Evolutionary conservation across 2,888 invertebrate genomes (phyloP).

Genomic region (Sthenelais limicola): DNA sequence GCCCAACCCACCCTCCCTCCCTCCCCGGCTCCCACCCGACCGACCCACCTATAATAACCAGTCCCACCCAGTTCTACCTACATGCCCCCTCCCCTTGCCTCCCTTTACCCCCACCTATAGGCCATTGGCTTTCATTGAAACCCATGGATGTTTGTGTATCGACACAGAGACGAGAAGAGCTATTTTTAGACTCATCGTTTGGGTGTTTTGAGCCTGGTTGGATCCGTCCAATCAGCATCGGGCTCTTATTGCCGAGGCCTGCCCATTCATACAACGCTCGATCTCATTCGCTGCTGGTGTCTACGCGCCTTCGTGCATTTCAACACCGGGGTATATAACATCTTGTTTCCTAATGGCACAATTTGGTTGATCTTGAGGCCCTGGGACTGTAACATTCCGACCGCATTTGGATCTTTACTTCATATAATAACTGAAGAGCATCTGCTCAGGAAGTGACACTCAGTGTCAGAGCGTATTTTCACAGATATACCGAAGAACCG

Average conservation of each 20-base stretch:
- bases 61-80: no score
- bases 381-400: no score
- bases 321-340: constrained; percentile 4
- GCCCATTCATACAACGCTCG: background rate
- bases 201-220: background rate
- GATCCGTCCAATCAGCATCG: constrained; percentile 1
- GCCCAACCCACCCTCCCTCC: no score
- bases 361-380: no score
- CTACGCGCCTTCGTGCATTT: background rate
- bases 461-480: no score
- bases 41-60: no score
- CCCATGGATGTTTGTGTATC: constrained; percentile 16
- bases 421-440: no score
- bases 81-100: no score
- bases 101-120: no score
- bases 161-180: constrained; percentile 5
- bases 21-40: no score
- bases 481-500: background rate
- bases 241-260: background rate
- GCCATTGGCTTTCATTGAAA: constrained; percentile 28
- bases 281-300: constrained; percentile 12
- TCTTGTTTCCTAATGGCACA: no score
- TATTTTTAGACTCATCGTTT: constrained; percentile 14
- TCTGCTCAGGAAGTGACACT: no score
- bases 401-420: constrained; percentile 1